Conservation (phyloP, 2,888 invertebrate species). For the Onchidella celtica region DNA sequence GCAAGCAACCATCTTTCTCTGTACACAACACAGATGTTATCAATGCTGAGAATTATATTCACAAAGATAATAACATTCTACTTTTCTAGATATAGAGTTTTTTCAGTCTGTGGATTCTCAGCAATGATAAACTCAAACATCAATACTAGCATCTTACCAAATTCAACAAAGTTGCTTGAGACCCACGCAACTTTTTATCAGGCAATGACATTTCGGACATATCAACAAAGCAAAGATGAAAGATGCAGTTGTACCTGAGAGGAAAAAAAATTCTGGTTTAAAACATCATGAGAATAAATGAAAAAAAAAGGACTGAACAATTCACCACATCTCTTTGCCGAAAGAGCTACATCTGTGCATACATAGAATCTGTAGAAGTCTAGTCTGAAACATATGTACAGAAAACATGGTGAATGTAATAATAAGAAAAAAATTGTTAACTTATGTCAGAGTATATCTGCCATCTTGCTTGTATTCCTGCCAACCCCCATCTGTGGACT, state of each 20-base stretch:
- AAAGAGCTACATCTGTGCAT: too few relatives aligned
- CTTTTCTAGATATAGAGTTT: too few relatives aligned
- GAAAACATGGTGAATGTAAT: too few relatives aligned
- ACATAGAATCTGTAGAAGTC: too few relatives aligned
- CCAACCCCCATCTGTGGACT: too few relatives aligned
- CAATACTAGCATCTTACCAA: slow-evolving; percentile 20
- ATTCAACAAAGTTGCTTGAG: slow-evolving; percentile 30
- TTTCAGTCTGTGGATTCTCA: background rate
- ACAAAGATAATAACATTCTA: background rate
- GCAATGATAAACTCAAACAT: background rate
- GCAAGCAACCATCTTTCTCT: too few relatives aligned
- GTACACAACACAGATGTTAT: too few relatives aligned
- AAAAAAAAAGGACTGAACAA: background rate
- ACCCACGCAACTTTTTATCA: slow-evolving; percentile 9
- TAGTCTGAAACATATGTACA: too few relatives aligned
- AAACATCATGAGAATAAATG: background rate
- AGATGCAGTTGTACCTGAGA: slow-evolving; percentile 22
- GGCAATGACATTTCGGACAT: slow-evolving; percentile 31
- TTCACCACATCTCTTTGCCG: background rate
- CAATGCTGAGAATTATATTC: background rate
- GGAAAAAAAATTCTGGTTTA: slow-evolving; percentile 14
- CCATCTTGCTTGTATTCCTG: background rate
- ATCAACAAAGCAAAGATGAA: slow-evolving; percentile 33
- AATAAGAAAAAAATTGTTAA: too few relatives aligned
- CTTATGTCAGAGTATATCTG: too few relatives aligned